These are phyloP conservation scores for Sisor rabdophorus DNA, from an alignment of 2,113 vertebrate genomes.

Conservation along the genomic window DNA sequence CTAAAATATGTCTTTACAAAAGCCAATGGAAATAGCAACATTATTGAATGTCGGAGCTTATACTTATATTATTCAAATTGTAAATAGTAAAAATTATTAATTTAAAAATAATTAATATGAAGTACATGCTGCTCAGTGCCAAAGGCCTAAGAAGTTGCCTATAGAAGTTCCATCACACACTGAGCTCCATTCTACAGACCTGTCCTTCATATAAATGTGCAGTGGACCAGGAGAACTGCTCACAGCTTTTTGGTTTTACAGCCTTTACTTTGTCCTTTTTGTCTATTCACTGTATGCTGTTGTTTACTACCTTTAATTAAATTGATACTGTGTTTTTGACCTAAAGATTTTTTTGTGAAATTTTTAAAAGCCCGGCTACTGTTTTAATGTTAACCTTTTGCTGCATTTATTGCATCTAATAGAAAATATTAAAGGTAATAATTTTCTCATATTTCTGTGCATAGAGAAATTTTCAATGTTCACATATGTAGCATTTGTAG, in stretches of 20 bases:
- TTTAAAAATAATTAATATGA: too few relatives aligned
- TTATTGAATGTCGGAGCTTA: neutral
- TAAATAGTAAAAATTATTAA: neutral
- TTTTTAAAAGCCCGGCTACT: too few relatives aligned
- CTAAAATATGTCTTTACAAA: neutral
- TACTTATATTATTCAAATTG: too few relatives aligned
- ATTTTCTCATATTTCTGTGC: neutral
- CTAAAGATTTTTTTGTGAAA: too few relatives aligned
- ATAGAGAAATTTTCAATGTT: neutral
- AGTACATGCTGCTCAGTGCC: neutral
- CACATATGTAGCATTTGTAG: too few relatives aligned
- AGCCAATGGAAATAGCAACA: neutral
- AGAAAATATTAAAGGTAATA: neutral
- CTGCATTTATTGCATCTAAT: neutral
- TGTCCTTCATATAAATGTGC: conserved; percentile 38
- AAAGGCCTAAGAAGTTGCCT: neutral
- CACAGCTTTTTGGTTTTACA: neutral
- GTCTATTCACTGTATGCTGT: neutral
- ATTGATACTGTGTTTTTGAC: neutral
- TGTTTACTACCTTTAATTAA: neutral
- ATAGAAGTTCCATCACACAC: conserved; percentile 7
- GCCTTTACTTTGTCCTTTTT: conserved; percentile 6
- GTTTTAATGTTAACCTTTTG: too few relatives aligned
- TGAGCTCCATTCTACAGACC: conserved; percentile 1
- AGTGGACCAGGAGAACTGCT: conserved; percentile 27